Evolutionary conservation across 1,140 invertebrate species (phyloP).

Genomic region (Mya arenaria): DNA sequence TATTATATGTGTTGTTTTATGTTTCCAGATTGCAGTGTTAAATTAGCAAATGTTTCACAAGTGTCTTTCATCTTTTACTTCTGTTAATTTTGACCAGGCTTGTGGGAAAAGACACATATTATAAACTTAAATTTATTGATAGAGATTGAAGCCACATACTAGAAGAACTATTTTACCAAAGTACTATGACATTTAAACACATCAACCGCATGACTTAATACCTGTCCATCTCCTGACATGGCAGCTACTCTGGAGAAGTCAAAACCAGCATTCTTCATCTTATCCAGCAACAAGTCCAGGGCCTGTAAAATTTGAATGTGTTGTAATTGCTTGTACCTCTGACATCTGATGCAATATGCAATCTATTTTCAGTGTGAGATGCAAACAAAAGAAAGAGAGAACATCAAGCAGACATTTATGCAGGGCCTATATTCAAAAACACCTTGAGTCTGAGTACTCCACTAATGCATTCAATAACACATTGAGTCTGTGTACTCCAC

Average conservation of each 20-base stretch:
- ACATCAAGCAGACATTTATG: too few species aligned
- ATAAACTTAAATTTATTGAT: background rate
- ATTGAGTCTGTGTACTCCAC: too few species aligned
- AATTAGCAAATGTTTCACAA: too few species aligned
- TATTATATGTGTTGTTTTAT: too few species aligned
- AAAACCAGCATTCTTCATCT: conserved; percentile 88
- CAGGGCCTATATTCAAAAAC: too few species aligned
- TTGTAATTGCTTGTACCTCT: too few species aligned
- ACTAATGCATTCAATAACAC: too few species aligned
- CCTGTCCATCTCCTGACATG: conserved; percentile 95
- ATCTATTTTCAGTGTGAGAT: too few species aligned
- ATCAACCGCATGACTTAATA: conserved; percentile 78
- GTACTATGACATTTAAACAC: background rate
- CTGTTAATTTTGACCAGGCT: background rate
- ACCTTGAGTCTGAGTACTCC: too few species aligned
- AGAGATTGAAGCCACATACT: background rate
- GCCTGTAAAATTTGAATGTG: conserved; percentile 85
- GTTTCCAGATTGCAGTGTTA: too few species aligned
- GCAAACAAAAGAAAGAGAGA: too few species aligned
- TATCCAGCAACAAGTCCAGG: conserved; percentile 94
- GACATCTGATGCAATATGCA: too few species aligned
- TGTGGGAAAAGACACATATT: background rate
- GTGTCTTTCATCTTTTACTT: background rate
- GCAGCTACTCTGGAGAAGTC: conserved; percentile 91
- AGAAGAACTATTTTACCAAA: background rate